Evolutionary conservation across 2,888 invertebrate species (phyloP).

Genomic region (Siphlonurus alternatus): DNA sequence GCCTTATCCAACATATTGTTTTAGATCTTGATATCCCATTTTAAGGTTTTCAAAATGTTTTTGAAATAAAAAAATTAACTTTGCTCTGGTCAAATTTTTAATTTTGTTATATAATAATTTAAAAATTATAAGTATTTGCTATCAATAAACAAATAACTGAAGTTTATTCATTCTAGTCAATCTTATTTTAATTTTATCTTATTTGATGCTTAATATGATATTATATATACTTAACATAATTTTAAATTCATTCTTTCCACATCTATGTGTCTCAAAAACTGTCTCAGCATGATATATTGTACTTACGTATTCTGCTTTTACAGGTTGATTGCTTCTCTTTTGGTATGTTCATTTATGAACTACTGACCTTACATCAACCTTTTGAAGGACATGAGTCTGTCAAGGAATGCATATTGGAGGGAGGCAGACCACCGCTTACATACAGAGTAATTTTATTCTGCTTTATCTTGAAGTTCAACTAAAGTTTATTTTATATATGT

Average conservation of each 20-base stretch:
- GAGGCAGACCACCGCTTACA: constrained; percentile 77
- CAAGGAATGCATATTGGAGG: constrained; percentile 90
- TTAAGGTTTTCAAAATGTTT: too few relatives aligned
- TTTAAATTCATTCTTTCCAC: background rate
- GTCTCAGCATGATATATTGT: background rate
- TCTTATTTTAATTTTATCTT: too few relatives aligned
- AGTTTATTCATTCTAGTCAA: too few relatives aligned
- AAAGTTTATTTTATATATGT: background rate
- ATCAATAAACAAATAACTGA: too few relatives aligned
- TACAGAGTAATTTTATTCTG: constrained; percentile 43
- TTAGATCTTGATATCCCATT: too few relatives aligned
- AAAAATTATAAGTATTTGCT: too few relatives aligned
- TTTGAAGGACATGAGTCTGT: constrained; percentile 95
- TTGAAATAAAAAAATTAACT: too few relatives aligned
- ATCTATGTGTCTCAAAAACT: background rate
- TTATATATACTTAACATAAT: constrained; percentile 5
- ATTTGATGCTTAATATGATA: constrained; percentile 1
- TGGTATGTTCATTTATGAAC: constrained; percentile 95
- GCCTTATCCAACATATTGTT: too few relatives aligned
- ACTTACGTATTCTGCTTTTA: constrained; percentile 31
- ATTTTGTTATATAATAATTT: too few relatives aligned
- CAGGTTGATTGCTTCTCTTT: constrained; percentile 98
- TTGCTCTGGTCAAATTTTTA: too few relatives aligned
- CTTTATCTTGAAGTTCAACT: background rate
- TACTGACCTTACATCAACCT: constrained; percentile 81